These are phyloP conservation scores for Harpalus rufipes DNA, from an alignment of 2,888 invertebrate species.

Conservation along the genomic window DNA sequence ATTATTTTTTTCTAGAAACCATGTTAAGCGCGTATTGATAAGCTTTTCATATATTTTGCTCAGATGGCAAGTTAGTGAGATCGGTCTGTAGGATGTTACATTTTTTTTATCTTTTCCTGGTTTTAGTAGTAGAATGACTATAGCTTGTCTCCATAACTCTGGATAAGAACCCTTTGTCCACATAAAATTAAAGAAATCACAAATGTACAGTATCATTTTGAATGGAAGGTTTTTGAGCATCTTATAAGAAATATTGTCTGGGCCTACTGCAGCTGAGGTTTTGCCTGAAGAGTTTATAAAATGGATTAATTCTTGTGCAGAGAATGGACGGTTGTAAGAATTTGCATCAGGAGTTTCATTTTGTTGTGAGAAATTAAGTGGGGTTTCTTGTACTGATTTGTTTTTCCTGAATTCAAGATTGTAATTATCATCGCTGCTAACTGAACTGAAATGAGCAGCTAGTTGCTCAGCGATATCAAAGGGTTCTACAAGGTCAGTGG, in stretches of 20 bases:
- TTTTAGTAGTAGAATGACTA: not conserved
- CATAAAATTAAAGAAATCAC: not conserved
- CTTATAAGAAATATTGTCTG: constrained; percentile 10
- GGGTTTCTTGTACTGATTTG: not conserved
- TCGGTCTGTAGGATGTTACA: constrained; percentile 17
- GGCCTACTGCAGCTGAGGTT: constrained; percentile 4
- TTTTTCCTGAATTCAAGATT: constrained; percentile 9
- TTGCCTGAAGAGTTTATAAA: not conserved
- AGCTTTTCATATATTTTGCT: constrained; percentile 13
- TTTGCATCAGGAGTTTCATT: not conserved
- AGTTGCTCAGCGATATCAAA: not conserved
- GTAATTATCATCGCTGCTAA: constrained; percentile 8
- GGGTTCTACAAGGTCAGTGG: not conserved
- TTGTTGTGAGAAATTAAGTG: not conserved
- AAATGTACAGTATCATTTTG: not conserved
- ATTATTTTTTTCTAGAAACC: constrained; percentile 3
- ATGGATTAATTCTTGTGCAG: constrained; percentile 2
- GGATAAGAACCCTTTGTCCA: constrained; percentile 1
- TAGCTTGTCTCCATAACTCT: constrained; percentile 9
- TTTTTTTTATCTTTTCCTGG: constrained; percentile 6
- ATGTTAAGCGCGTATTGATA: not conserved
- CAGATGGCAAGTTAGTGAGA: not conserved
- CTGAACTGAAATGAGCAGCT: constrained; percentile 3
- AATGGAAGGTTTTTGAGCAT: constrained; percentile 6
- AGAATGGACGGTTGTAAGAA: constrained; percentile 8